Evolutionary conservation across 1,140 invertebrate species (phyloP).

Genomic region (Drosophila insularis): DNA sequence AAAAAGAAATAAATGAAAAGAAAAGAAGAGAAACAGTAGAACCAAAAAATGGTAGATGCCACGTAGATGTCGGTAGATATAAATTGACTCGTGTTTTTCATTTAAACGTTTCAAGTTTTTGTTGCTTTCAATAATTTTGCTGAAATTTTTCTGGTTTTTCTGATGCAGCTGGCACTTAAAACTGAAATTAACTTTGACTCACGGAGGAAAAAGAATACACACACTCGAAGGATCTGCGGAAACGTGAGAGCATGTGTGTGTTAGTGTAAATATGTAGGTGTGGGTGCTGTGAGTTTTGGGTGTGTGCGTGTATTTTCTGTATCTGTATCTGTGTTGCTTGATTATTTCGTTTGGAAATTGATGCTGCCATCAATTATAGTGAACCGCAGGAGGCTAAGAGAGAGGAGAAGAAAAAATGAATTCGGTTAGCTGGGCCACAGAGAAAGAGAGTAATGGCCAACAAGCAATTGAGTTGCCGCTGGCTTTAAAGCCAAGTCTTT

Average conservation of each 20-base stretch:
- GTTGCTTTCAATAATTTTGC: constrained; percentile 64
- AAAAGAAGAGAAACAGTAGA: constrained; percentile 11
- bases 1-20: constrained; percentile 44
- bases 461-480: constrained; percentile 47
- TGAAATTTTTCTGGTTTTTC: constrained; percentile 36
- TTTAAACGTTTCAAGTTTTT: constrained; percentile 54
- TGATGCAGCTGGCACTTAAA: constrained; percentile 42
- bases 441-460: constrained; percentile 52
- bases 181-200: constrained; percentile 72
- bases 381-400: constrained; percentile 23
- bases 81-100: constrained; percentile 78
- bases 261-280: constrained; percentile 18
- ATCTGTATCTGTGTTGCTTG: constrained; percentile 49
- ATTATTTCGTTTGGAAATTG: constrained; percentile 77
- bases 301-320: constrained; percentile 21
- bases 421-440: constrained; percentile 42
- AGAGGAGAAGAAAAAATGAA: constrained; percentile 44
- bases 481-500: constrained; percentile 67
- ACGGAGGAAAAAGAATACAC: constrained; percentile 37
- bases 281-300: neutral
- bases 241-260: constrained; percentile 28
- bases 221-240: constrained; percentile 40
- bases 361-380: constrained; percentile 75
- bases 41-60: constrained; percentile 40
- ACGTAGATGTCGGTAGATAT: constrained; percentile 42